phyloP scores from a whole-genome alignment of 2,797 vertebrate species.

The Melanotaenia boesemani region DNA sequence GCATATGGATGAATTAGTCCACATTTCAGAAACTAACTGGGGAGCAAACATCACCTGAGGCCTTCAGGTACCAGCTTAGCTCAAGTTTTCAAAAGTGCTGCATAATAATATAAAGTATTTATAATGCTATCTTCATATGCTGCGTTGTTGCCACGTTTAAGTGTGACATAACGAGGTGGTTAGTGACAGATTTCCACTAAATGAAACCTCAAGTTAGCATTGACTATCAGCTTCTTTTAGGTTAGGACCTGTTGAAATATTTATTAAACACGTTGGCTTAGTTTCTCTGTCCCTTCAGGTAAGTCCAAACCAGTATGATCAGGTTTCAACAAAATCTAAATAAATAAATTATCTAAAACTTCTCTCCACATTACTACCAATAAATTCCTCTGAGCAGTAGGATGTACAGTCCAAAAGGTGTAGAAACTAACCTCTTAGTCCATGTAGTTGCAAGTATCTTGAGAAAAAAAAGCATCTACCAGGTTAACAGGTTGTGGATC shows the following conservation, averaged over 20 bases:
- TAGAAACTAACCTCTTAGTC: slow-evolving; percentile 69
- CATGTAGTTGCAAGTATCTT: slow-evolving; percentile 42
- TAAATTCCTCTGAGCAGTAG: not conserved
- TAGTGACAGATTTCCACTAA: slow-evolving; percentile 1
- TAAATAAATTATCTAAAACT: too few relatives aligned
- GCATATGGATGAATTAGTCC: too few relatives aligned
- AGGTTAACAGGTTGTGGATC: slow-evolving; percentile 25
- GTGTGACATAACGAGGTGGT: not conserved
- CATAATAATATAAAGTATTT: not conserved
- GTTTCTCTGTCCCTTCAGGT: slow-evolving; percentile 43
- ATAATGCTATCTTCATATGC: not conserved
- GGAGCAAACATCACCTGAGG: too few relatives aligned
- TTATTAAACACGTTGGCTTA: slow-evolving; percentile 41
- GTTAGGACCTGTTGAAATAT: slow-evolving; percentile 60
- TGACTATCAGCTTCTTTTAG: slow-evolving; percentile 36
- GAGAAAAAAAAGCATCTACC: slow-evolving; percentile 46
- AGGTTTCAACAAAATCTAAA: slow-evolving; percentile 28
- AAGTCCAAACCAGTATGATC: slow-evolving; percentile 50
- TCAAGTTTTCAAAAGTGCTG: too few relatives aligned
- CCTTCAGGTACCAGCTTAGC: too few relatives aligned
- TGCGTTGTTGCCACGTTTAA: not conserved
- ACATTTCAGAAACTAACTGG: too few relatives aligned
- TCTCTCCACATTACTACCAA: slow-evolving; percentile 3
- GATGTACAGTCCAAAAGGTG: too few relatives aligned
- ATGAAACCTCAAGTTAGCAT: slow-evolving; percentile 40